Base-by-base conservation (phyloP, 2,797 vertebrate species). In the Macroramphosus scolopax region DNA sequence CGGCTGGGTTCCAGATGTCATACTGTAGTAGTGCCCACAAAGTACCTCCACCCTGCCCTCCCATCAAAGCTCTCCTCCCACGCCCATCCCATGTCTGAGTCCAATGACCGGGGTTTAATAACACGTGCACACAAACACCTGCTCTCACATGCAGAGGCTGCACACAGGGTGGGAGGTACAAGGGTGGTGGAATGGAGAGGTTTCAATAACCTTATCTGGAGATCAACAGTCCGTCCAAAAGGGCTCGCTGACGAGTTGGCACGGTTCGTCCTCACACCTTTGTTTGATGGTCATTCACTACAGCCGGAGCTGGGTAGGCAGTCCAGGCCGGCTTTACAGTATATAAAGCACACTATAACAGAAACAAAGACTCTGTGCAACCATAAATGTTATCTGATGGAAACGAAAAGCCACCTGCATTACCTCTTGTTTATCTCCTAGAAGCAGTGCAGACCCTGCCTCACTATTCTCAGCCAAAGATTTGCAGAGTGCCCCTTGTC, bases 151-250 rank as follows among this genome's bases (percentile, higher is more conserved):
- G n/a, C 20, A 24, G 15, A 16, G 28, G 11, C 8, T 29, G 28
- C 22, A 6, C 28, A 42, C 17, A 18, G 13, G 17, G 28, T n/a
- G 29, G 43, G 14, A 52, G 26, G n/a, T 11, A 45, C 9, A 30
- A 44, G 32, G 16, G 29, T 25, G 39, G 32, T 32, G 31, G 34
- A 47, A 15, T 14, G 7, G 35, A 42, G 29, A 26, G 13, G 5
- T 37, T 34, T 48, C 38, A 25, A 45, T 24, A 33, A 28, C 15
- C 24, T 65, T 73, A 73, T 79, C 66, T 39, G 43, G 14, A 66
- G 39, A 68, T 56, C 65, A 62, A 30, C 39, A 39, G 13, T 28
- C 34, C 17, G 9, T 36, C 34, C 16, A n/a, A 7, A n/a, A 58
- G 25, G 30, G 22, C 52, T 41, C 18, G 32, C 38, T 20, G 12